Conservation (phyloP, 2,113 vertebrate genomes). For the Pelodiscus sinensis region DNA sequence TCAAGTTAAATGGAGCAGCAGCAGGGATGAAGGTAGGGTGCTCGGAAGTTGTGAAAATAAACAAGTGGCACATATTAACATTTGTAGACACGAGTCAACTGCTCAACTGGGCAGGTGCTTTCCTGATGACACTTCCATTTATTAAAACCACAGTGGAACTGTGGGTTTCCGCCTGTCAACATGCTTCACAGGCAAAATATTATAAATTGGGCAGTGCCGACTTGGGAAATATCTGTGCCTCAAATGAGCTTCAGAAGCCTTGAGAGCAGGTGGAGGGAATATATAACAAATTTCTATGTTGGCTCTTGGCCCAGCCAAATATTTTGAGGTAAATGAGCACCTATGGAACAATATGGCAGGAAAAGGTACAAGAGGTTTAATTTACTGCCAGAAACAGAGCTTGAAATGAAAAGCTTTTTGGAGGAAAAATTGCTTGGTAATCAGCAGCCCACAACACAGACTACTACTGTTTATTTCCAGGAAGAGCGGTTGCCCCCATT, state of each 20-base stretch:
- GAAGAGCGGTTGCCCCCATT: neutral
- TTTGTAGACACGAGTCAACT: neutral
- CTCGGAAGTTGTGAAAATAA: slow-evolving; percentile 28
- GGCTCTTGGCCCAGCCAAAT: neutral
- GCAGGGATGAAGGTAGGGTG: neutral
- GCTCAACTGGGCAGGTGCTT: neutral
- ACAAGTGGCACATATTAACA: neutral
- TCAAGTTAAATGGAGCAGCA: slow-evolving; percentile 44
- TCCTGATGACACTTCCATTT: accelerated
- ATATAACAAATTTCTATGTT: neutral
- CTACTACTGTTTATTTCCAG: neutral
- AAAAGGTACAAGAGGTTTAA: neutral
- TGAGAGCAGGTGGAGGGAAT: neutral
- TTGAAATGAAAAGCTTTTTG: neutral
- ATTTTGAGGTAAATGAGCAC: neutral
- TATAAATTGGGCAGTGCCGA: neutral
- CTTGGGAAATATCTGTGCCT: neutral
- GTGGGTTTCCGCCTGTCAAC: neutral
- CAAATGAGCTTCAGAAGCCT: neutral
- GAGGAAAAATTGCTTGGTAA: no score
- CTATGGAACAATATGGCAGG: neutral
- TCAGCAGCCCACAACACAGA: neutral
- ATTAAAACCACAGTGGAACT: neutral
- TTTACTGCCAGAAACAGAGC: neutral
- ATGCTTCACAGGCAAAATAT: neutral